These are phyloP conservation scores for Brienomyrus longianalis DNA, from an alignment of 2,113 vertebrate species.

Conservation along the genomic window DNA sequence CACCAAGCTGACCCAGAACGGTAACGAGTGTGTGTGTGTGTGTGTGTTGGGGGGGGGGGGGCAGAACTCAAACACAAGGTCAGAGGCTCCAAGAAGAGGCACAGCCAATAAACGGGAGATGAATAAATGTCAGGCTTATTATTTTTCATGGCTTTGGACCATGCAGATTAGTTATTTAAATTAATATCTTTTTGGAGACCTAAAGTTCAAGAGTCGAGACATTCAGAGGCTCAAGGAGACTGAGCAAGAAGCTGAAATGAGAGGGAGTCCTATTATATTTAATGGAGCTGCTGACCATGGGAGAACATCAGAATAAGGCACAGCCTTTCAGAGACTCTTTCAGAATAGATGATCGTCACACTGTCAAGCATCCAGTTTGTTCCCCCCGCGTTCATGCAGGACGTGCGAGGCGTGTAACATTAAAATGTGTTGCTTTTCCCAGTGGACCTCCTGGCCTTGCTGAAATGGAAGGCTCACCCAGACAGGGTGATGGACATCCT, in stretches of 20 bases:
- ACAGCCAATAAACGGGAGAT: not conserved
- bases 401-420: not conserved
- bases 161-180: not conserved
- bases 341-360: not conserved
- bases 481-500: constrained; percentile 93
- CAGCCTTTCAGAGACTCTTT: not conserved
- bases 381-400: not conserved
- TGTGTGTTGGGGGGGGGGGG: not conserved
- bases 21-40: constrained; percentile 49
- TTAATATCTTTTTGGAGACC: not conserved
- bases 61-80: not conserved
- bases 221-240: not conserved
- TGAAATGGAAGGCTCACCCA: constrained; percentile 95
- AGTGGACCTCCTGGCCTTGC: constrained; percentile 88
- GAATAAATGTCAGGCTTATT: not conserved
- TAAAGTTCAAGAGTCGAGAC: not conserved
- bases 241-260: not conserved
- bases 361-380: not conserved
- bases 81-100: not conserved
- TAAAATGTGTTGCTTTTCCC: constrained; percentile 31
- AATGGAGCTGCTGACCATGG: not conserved
- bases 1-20: constrained; percentile 96
- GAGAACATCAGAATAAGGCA: not conserved
- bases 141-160: not conserved
- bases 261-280: not conserved